Evolutionary conservation across 2,113 vertebrate genomes (phyloP).

Genomic region (Limnothrissa miodon): DNA sequence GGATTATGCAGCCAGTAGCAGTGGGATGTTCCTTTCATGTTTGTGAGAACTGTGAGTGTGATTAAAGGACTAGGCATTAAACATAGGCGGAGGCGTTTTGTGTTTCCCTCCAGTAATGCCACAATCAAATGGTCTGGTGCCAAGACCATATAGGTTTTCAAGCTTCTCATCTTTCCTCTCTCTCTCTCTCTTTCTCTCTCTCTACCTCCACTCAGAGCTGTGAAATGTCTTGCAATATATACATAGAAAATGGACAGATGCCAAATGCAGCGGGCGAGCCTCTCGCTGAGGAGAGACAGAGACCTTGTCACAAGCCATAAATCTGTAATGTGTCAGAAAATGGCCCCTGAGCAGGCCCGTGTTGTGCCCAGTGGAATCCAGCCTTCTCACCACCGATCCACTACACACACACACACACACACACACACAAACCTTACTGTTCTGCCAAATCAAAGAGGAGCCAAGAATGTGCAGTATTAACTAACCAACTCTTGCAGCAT

Average conservation of each 20-base stretch:
- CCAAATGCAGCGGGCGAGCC: constrained; percentile 41
- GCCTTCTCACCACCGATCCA: constrained; percentile 41
- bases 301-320: constrained; percentile 56
- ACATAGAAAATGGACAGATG: constrained; percentile 47
- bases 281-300: constrained; percentile 32
- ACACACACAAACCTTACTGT: constrained; percentile 20
- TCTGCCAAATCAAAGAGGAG: constrained; percentile 30
- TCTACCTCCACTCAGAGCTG: constrained; percentile 37
- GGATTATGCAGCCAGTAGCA: constrained; percentile 46
- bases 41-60: constrained; percentile 41
- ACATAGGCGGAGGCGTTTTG: constrained; percentile 45
- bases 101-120: constrained; percentile 43
- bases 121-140: constrained; percentile 53
- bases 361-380: constrained; percentile 5
- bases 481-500: constrained; percentile 79
- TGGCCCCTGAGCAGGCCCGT: constrained; percentile 26
- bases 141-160: constrained; percentile 57
- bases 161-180: constrained; percentile 46
- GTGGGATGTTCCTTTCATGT: constrained; percentile 46
- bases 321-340: constrained; percentile 50
- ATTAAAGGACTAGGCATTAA: constrained; percentile 33
- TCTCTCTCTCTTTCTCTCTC: constrained; percentile 16
- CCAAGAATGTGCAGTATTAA: constrained; percentile 45
- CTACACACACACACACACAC: constrained; percentile 19
- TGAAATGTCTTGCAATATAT: constrained; percentile 52